A percentile compares a stretch with the other conserved stretches of the same genome.
Conservation (phyloP, 2,797 vertebrate species). For the Rhynchonycteris naso region DNA sequence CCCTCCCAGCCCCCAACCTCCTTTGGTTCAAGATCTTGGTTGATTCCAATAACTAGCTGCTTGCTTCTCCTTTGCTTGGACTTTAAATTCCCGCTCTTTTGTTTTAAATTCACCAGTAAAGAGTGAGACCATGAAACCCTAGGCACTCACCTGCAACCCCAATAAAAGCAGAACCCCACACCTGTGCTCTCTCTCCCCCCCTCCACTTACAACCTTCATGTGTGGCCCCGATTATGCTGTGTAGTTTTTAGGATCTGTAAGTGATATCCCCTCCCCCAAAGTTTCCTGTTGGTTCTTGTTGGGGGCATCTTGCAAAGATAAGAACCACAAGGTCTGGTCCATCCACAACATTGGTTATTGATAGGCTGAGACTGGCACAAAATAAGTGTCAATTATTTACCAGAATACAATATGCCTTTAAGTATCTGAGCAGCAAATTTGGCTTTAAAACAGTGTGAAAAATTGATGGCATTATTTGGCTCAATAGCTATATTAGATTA, state of each 20-base stretch:
- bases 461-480: slow-evolving; percentile 74
- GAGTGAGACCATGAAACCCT: neutral
- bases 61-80: neutral
- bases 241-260: neutral
- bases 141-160: neutral
- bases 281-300: neutral
- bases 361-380: neutral
- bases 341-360: neutral
- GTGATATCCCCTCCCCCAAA: neutral
- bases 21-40: neutral
- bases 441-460: slow-evolving; percentile 75
- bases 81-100: neutral
- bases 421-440: slow-evolving; percentile 52
- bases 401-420: slow-evolving; percentile 64
- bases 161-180: neutral
- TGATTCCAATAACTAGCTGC: neutral
- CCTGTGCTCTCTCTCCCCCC: neutral
- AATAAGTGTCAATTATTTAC: slow-evolving; percentile 63
- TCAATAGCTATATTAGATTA: slow-evolving; percentile 50
- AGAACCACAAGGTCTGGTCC: neutral
- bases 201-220: no score
- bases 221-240: neutral
- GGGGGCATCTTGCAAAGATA: neutral
- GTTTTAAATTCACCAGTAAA: neutral
- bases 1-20: neutral